Evolutionary conservation across 35 echinoderm and acorn worm genomes (phyloP).

Genomic region (Apostichopus japonicus): DNA sequence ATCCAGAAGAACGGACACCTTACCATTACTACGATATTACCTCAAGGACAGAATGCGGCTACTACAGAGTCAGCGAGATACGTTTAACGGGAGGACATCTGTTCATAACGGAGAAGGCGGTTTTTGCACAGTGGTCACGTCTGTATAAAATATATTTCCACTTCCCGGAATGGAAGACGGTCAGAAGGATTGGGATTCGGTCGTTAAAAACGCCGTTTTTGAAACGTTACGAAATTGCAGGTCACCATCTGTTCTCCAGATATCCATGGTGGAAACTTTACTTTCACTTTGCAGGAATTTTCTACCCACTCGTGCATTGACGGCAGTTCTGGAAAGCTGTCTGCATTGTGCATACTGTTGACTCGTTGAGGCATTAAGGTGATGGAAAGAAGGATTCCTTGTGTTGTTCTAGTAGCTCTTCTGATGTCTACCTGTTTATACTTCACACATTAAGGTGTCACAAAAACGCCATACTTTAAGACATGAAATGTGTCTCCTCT

Average conservation of each 20-base stretch:
- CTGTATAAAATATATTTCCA: conserved; percentile 81
- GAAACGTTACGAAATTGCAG: conserved; percentile 74
- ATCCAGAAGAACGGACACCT: conserved; percentile 75
- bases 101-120: conserved; percentile 95
- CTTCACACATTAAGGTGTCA: neutral
- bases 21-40: conserved; percentile 94
- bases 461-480: neutral
- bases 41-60: conserved; percentile 84
- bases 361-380: no score
- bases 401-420: no score
- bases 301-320: conserved; percentile 93
- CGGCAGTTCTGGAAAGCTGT: neutral
- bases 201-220: conserved; percentile 83
- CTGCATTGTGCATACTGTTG: neutral
- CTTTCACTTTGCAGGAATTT: conserved; percentile 90
- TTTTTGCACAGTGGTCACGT: conserved; percentile 83
- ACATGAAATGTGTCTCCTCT: neutral
- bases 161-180: conserved; percentile 62
- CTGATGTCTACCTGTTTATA: neutral
- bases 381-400: no score
- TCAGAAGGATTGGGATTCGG: neutral
- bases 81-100: conserved; percentile 78
- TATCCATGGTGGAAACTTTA: conserved; percentile 85
- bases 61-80: conserved; percentile 86
- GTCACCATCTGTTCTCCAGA: conserved; percentile 73